These are phyloP conservation scores for Onychomys arenicola DNA, from an alignment of 2,797 vertebrate genomes.

Conservation along the genomic window DNA sequence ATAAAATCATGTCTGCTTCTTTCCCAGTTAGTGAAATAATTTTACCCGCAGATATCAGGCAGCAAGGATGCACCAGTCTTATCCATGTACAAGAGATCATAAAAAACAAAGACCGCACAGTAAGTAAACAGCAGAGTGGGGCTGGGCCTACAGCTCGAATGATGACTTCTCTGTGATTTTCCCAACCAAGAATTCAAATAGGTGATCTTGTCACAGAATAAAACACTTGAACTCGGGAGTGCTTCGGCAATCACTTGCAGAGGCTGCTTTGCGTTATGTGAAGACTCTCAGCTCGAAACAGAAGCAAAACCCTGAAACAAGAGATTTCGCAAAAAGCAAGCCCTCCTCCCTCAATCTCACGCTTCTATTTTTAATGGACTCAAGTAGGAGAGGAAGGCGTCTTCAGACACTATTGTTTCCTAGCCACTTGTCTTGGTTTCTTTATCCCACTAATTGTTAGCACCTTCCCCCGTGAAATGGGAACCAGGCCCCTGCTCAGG, in stretches of 20 bases:
- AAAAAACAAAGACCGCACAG: neutral
- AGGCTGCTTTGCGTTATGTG: neutral
- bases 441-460: neutral
- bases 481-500: neutral
- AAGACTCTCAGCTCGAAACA: slow-evolving; percentile 2
- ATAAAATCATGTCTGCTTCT: neutral
- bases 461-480: neutral
- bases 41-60: neutral
- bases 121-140: neutral
- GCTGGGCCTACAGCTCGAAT: neutral
- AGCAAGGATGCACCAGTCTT: neutral
- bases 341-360: neutral
- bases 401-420: neutral
- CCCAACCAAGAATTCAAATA: slow-evolving; percentile 63
- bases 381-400: neutral
- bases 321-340: slow-evolving; percentile 2
- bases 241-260: neutral
- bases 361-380: neutral
- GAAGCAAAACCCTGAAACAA: slow-evolving; percentile 51
- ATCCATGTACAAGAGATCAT: neutral
- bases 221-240: slow-evolving; percentile 25
- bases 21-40: slow-evolving; percentile 49
- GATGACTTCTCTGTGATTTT: slow-evolving; percentile 17
- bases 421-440: neutral
- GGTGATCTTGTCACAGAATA: slow-evolving; percentile 34